These are phyloP conservation scores for Neotoxoptera formosana DNA, from an alignment of 1,140 invertebrate genomes.

Conservation along the genomic window DNA sequence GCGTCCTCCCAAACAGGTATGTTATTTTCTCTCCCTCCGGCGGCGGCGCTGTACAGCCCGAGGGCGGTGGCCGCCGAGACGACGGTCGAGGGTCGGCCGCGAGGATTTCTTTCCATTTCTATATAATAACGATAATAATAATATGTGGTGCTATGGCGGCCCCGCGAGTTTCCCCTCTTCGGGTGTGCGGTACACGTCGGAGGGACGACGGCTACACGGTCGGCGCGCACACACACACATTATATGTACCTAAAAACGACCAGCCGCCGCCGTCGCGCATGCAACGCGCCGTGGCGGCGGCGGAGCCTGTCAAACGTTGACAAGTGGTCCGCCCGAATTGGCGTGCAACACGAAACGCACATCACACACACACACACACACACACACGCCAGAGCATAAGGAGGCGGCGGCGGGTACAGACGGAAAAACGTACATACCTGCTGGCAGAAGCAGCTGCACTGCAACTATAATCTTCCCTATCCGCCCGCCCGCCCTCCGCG, in stretches of 20 bases:
- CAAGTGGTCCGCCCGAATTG: slow-evolving; percentile 56
- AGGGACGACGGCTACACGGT: neutral
- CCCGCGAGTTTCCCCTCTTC: slow-evolving; percentile 3
- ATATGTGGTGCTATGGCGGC: neutral
- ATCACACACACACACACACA: neutral
- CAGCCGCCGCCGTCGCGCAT: neutral
- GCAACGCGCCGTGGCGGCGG: slow-evolving; percentile 31
- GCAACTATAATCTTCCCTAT: slow-evolving; percentile 52
- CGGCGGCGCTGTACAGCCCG: neutral
- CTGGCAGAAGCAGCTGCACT: slow-evolving; percentile 26
- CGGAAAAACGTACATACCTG: slow-evolving; percentile 9
- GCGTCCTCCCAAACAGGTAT: neutral
- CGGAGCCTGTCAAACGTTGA: slow-evolving; percentile 55
- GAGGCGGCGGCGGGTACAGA: neutral
- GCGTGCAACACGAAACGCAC: slow-evolving; percentile 51
- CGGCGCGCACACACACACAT: neutral
- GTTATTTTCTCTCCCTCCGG: neutral
- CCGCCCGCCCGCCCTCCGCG: neutral
- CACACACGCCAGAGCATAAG: neutral
- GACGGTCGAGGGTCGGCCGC: neutral
- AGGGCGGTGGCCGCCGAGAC: neutral
- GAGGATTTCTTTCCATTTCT: neutral
- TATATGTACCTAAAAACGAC: slow-evolving; percentile 18
- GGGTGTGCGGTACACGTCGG: neutral
- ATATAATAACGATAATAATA: neutral